Evolutionary conservation across 2,113 vertebrate genomes (phyloP), one percentile per base, ranked within the genome.

Genomic region (Etheostoma spectabile): DNA sequence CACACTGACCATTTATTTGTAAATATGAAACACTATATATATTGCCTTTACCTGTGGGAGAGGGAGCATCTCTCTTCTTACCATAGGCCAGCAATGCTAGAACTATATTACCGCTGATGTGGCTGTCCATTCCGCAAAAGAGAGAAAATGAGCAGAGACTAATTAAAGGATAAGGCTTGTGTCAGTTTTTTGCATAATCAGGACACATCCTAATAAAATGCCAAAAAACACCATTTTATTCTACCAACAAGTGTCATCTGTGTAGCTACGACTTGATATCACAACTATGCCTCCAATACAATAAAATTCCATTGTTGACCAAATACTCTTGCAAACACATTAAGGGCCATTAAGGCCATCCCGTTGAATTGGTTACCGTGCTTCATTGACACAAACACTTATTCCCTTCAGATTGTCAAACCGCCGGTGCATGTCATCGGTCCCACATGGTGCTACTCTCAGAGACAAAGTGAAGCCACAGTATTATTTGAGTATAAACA

Each of bases 21-120:
- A 89, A 89, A 90, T 94, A 93, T 86, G 76, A 88, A 93, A 93
- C 83, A 83, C 84, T 84, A 87, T 80, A 30, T 80, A 80, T 77
- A 76, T 87, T 86, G 56, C 83, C 65, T 87, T 82, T 69, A 77
- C 69, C 74, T 62, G 61, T 65, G 63, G 61, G 22, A 82, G 71
- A 62, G 21, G 21, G 57, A 76, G 27, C 59, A 18, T 76, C 49
- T 67, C 57, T 83, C 64, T 55, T 19, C 82, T 69, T 74, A 60
- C 64, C 73, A 89, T 69, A 86, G 73, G 73, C 82, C 30, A 78
- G 79, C 73, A 82, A 81, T 91, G 79, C 79, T 84, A 80, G 70
- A 77, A 84, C 68, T 76, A 27, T 27, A 75, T 75, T 67, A 69
- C 57, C 81, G 80, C 77, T 75, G 55, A 73, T 78, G 80, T 83